These are phyloP conservation scores for Bombyx huttoni DNA, from an alignment of 2,888 invertebrate genomes.

Conservation along the genomic window DNA sequence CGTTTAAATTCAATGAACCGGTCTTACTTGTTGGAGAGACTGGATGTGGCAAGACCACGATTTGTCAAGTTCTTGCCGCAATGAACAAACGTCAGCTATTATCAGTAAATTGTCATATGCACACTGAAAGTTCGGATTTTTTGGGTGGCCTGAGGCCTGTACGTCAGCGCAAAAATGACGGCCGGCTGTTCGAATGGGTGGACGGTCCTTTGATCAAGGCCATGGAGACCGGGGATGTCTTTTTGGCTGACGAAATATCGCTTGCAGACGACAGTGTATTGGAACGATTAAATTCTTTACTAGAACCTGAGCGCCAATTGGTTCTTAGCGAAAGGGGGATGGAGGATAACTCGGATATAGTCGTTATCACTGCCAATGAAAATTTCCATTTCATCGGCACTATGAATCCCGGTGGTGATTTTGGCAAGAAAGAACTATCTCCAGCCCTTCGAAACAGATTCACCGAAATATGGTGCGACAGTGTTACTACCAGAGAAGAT, in stretches of 20 bases:
- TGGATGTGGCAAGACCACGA: conserved; percentile 97
- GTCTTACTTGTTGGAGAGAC: conserved; percentile 97
- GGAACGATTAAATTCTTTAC: conserved; percentile 95
- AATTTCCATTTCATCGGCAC: conserved; percentile 95
- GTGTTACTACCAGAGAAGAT: conserved; percentile 80
- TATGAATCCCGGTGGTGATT: conserved; percentile 99
- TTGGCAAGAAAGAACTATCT: conserved; percentile 98
- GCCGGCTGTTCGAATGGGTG: conserved; percentile 94
- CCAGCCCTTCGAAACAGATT: conserved; percentile 97
- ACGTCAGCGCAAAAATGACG: conserved; percentile 73
- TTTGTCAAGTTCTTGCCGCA: conserved; percentile 90
- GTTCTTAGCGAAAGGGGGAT: conserved; percentile 92
- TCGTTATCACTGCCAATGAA: conserved; percentile 77
- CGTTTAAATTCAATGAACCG: conserved; percentile 93
- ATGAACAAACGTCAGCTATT: conserved; percentile 77
- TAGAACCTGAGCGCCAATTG: conserved; percentile 93
- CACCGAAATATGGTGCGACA: conserved; percentile 98
- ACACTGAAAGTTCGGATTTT: conserved; percentile 98
- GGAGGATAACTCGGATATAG: conserved; percentile 70
- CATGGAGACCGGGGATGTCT: conserved; percentile 89
- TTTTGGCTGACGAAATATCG: conserved; percentile 98
- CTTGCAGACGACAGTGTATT: conserved; percentile 98
- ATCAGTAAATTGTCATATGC: conserved; percentile 97
- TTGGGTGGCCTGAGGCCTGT: conserved; percentile 95
- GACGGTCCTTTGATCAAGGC: conserved; percentile 95